Evolutionary conservation across 2,113 vertebrate genomes (phyloP), one percentile per base, ranked within the genome.

Genomic region (Pangasianodon hypophthalmus): DNA sequence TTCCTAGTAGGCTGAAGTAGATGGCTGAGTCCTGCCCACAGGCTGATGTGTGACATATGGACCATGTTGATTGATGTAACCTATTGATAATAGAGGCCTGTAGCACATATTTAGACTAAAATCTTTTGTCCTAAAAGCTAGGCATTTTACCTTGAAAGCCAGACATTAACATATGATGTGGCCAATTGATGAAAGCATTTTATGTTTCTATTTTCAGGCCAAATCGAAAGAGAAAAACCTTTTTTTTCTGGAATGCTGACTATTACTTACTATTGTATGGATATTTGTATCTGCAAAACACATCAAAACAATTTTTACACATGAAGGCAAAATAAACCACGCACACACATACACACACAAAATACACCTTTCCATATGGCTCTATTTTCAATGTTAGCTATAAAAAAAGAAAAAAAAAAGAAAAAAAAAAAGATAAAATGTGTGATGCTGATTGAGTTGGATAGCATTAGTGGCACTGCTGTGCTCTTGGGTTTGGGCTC

Each of bases 401-500:
- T 50, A 48, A 54, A 62, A 85, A 80, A 48, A 54, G 54, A 85
- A 80, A 37, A 37, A 37, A 37, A 1, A 37, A 37, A 37, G 1
- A 37, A 37, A 37, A 37, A 37, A 37, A 37, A 1, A 24, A 64
- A 60, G 52, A 85, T 73, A 77, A 54, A 86, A 50, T 54, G 77
- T 37, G 92, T 93, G 94, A 95, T 91, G 91, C 87, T 93, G 93
- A 95, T 94, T 92, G 92, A 90, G 90, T 93, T 79, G 88, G 93
- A 94, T 93, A 93, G 92, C 90, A 93, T 87, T 87, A 93, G 93
- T 92, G 92, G 93, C 92, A 91, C 90, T 93, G 92, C 84, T 32
- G 88, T 81, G 83, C 89, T 85, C 91, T 92, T 88, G 90, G 92
- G 92, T 94, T 93, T 75, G 85, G 91, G 93, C 92, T 69, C 91